These are phyloP conservation scores for Styela clava DNA, from an alignment of 23 tunicate species.

Conservation along the genomic window DNA sequence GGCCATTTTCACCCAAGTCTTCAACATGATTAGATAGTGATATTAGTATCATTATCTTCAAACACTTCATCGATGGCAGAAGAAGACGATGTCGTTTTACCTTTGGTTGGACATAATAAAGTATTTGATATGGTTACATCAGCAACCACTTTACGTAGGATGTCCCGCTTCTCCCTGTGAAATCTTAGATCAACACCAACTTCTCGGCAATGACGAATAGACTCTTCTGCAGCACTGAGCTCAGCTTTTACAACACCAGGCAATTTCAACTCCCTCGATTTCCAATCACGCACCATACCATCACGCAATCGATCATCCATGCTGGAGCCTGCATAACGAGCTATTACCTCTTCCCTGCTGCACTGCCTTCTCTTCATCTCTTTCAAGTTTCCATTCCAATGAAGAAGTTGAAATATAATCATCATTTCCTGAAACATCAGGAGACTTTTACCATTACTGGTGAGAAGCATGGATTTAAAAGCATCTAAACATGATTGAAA, in stretches of 20 bases:
- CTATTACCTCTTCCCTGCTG: conserved; percentile 52
- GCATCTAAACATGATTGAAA: conserved; percentile 21
- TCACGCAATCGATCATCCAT: conserved; percentile 48
- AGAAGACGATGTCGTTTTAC: background rate
- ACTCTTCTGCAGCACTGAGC: conserved; percentile 28
- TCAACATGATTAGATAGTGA: background rate
- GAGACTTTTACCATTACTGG: conserved; percentile 48
- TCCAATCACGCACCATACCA: conserved; percentile 61
- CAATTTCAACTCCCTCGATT: conserved; percentile 27
- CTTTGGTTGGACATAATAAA: background rate
- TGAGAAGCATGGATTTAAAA: conserved; percentile 46
- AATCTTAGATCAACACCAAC: conserved; percentile 65
- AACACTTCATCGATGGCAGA: background rate
- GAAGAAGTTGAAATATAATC: conserved; percentile 79
- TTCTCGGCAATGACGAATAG: conserved; percentile 36
- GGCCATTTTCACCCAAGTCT: background rate
- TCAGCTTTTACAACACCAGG: conserved; percentile 42
- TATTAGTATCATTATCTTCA: background rate
- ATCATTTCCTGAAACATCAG: conserved; percentile 71
- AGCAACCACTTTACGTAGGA: conserved; percentile 18
- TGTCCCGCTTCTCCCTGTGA: conserved; percentile 54
- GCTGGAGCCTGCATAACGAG: conserved; percentile 40
- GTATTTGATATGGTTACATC: background rate
- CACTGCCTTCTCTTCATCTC: conserved; percentile 69
- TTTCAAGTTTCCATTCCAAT: conserved; percentile 79